phyloP scores from a whole-genome alignment of 2,888 invertebrate species.

The Zygothrica quintamaculata region DNA sequence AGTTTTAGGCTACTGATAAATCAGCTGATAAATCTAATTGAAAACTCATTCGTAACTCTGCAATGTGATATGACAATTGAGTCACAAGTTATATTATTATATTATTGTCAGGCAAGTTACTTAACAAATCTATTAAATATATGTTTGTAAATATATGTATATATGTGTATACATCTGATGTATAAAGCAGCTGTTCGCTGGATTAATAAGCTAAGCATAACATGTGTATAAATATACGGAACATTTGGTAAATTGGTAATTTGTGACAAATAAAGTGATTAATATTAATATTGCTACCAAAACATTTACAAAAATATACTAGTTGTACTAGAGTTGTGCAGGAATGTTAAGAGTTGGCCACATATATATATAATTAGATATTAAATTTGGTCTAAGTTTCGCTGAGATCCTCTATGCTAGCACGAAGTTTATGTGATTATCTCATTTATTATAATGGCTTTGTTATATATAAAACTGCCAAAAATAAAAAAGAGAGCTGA shows the following conservation, averaged over 20 bases:
- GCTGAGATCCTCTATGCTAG: slow-evolving; percentile 14
- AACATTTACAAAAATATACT: not conserved
- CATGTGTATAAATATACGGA: no score
- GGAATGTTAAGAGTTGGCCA: slow-evolving; percentile 40
- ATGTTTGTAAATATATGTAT: not conserved
- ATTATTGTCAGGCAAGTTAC: not conserved
- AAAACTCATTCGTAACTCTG: slow-evolving; percentile 6
- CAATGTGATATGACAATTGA: not conserved
- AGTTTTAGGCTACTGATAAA: slow-evolving; percentile 21
- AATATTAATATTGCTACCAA: not conserved
- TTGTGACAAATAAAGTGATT: not conserved
- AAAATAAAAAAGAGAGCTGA: not conserved
- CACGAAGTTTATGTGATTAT: slow-evolving; percentile 43
- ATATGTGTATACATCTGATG: not conserved
- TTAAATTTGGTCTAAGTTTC: slow-evolving; percentile 15
- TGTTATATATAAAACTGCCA: slow-evolving; percentile 32
- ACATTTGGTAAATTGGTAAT: no score
- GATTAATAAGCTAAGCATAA: no score
- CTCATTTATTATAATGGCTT: slow-evolving; percentile 36
- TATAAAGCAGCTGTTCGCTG: no score
- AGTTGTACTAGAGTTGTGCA: slow-evolving; percentile 14
- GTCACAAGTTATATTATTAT: slow-evolving; percentile 1
- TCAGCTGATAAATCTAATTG: slow-evolving; percentile 35
- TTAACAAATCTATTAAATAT: not conserved
- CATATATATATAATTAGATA: no score